Conservation (phyloP, 2,113 vertebrate genomes). For the Daboia siamensis region DNA sequence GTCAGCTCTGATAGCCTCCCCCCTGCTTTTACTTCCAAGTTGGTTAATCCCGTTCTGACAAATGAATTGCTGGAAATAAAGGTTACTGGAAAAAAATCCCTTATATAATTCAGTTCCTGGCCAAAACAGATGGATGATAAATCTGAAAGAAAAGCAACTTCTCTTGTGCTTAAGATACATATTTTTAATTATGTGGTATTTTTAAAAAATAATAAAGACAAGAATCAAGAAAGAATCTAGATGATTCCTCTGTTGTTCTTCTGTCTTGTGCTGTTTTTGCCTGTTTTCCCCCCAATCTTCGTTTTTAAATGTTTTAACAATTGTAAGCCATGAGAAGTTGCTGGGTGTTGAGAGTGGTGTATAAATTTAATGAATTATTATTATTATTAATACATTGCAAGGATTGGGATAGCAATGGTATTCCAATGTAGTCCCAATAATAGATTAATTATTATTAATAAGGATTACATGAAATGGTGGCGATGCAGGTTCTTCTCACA, state of each 20-base stretch:
- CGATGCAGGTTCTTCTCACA: slow-evolving; percentile 44
- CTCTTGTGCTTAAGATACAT: slow-evolving; percentile 31
- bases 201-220: slow-evolving; percentile 2
- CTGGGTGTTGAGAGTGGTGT: not conserved
- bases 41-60: slow-evolving; percentile 48
- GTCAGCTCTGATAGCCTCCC: not conserved
- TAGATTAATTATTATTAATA: not conserved
- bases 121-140: slow-evolving; percentile 56
- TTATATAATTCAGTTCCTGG: slow-evolving; percentile 37
- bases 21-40: slow-evolving; percentile 37
- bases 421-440: not conserved
- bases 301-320: not conserved
- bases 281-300: not conserved
- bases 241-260: not conserved
- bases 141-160: slow-evolving; percentile 57
- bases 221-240: slow-evolving; percentile 4
- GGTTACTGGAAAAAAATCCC: slow-evolving; percentile 3
- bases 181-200: slow-evolving; percentile 44
- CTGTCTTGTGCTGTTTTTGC: not conserved
- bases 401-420: not conserved
- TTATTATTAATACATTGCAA: not conserved
- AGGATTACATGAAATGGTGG: not conserved
- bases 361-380: not conserved
- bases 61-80: slow-evolving; percentile 42
- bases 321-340: not conserved